Conservation (phyloP, 2,797 vertebrate species). For the Sebastolobus alascanus region DNA sequence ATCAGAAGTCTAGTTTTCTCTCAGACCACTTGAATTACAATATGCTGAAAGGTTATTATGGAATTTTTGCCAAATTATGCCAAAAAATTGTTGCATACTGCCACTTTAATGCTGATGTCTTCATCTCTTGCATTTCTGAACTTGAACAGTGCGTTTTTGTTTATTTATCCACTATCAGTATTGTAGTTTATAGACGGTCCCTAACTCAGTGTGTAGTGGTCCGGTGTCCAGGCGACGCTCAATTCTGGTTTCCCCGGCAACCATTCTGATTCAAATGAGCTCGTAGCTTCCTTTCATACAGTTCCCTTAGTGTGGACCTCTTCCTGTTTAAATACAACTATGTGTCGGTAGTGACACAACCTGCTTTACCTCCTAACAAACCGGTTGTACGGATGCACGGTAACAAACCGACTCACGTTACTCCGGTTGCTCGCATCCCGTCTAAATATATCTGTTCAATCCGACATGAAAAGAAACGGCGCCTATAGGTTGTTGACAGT, state of each 20-base stretch:
- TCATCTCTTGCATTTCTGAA: not conserved
- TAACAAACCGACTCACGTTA: not conserved
- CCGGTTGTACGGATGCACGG: not conserved
- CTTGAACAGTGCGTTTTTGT: not conserved
- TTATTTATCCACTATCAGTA: not conserved
- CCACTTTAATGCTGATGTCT: not conserved
- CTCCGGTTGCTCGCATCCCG: not conserved
- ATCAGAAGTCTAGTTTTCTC: too few species aligned
- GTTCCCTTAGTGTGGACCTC: accelerated
- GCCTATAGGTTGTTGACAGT: slow-evolving; percentile 84
- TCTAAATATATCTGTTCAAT: not conserved
- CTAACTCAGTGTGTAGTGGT: slow-evolving; percentile 4
- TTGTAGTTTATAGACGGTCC: slow-evolving; percentile 26
- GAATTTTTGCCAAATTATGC: too few species aligned
- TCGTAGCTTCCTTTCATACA: not conserved
- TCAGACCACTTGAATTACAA: too few species aligned
- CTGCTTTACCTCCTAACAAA: not conserved
- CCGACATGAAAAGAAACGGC: slow-evolving; percentile 83
- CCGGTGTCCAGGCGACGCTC: not conserved
- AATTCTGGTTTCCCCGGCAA: not conserved
- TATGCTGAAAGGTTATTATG: too few species aligned
- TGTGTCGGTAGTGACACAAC: not conserved
- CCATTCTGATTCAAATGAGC: not conserved
- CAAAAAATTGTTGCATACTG: too few species aligned
- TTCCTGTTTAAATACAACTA: not conserved